Base-by-base conservation (phyloP, 2,113 vertebrate genomes). In the Semnornis frantzii region DNA sequence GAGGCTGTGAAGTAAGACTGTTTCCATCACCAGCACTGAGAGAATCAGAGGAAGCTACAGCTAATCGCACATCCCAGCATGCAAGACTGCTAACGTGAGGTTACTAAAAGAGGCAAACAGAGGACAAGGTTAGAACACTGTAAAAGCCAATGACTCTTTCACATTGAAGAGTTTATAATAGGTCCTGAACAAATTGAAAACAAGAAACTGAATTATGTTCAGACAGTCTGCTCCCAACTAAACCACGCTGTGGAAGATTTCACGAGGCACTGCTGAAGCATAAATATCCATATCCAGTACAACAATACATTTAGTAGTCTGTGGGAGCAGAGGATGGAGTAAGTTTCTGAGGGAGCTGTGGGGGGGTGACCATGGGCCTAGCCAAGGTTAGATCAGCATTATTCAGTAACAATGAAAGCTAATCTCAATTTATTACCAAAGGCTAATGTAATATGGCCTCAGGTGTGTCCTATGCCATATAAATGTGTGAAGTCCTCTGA, bases 141-240 rank as follows among this genome's bases (percentile, higher is more conserved):
- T 63, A 73, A 75, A 95, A 95, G 76, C 14, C 80, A 82, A 19
- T 59, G n/a, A 52, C 25, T 65, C 16, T 57, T 91, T 92, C 52
- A 58, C 42, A 34, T 2, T 66, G 54, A 62, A 80, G 52, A 55
- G 58, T 85, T 95, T 55, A 57, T 46, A 96, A 85, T 48, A 87
- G 59, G 46, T 87, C 66, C 78, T 58, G 57, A 82, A 87, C 65
- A 94, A 91, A 91, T 0, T 78, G 59, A 90, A 96, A 94, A 86
- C 54, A 88, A 92, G 77, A 68, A 82, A 78, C 27, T 66, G 71
- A 92, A 94, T 90, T 79, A 79, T 27, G 78, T 65, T 89, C 89
- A 82, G 46, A 91, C 74, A 55, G 73, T 52, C 60, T 48, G n/a
- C 50, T 93, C 55, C 84, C 77, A 89, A 87, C 54, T 71, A 91